Evolutionary conservation across 2,888 invertebrate species (phyloP).

Genomic region (Antitype chi): DNA sequence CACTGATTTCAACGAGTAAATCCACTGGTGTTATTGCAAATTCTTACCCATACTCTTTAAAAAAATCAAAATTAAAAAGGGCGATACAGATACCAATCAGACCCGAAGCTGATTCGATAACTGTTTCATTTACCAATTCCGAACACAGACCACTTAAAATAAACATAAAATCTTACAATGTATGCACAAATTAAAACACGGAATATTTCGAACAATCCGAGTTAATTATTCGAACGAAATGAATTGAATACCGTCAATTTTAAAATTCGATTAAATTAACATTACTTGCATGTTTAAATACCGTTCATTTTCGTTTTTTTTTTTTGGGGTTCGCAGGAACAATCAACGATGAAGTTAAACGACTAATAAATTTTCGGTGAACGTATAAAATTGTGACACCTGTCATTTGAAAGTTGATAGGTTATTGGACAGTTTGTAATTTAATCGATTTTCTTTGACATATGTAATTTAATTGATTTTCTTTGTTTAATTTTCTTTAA

Average conservation of each 20-base stretch:
- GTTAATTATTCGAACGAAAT: slow-evolving; percentile 39
- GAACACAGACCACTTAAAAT: slow-evolving; percentile 24
- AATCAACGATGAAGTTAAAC: no score
- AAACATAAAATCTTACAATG: slow-evolving; percentile 38
- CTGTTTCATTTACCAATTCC: slow-evolving; percentile 22
- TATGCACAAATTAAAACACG: slow-evolving; percentile 39
- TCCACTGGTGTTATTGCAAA: background rate
- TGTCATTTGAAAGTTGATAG: no score
- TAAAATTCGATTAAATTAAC: slow-evolving; percentile 29
- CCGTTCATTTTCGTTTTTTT: background rate
- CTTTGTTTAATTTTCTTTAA: no score
- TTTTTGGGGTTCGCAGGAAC: background rate
- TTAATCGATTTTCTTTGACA: no score
- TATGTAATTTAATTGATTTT: no score
- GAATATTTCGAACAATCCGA: slow-evolving; percentile 36
- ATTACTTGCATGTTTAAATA: slow-evolving; percentile 22
- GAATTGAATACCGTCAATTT: slow-evolving; percentile 26
- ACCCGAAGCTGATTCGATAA: slow-evolving; percentile 23
- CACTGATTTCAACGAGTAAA: background rate
- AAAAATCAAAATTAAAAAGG: background rate
- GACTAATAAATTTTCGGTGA: background rate
- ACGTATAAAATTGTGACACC: background rate
- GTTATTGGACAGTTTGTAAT: no score
- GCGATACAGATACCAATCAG: background rate
- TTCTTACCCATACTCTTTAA: background rate